Base-by-base conservation (phyloP, 2,888 invertebrate genomes). In the Bimastos eiseni region DNA sequence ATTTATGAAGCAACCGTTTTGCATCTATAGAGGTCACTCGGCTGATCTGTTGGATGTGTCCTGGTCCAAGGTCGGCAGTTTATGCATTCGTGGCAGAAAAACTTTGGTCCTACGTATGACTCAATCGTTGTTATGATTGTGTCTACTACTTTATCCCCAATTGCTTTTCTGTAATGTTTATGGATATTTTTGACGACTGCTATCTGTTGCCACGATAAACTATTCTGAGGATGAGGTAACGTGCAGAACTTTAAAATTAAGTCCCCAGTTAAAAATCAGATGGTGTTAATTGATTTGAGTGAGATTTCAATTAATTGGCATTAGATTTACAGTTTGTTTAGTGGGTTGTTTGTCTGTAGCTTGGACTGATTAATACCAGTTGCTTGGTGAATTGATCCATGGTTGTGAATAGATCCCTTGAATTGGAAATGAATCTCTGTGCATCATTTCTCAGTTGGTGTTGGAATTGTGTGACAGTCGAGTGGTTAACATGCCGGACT, bases 41-140 rank as follows among this genome's bases (percentile, higher is more conserved):
- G 98, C 99, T 1, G 99, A 99, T 95, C 96, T 99, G 6, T 96
- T 99, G 0, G 99, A 99, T 95, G 97, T 99, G 0, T 98, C 98
- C 15, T 99, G 99, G 99, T 99, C 99, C 0, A 99, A 99, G 94
- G 96, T 96, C 93, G 93, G 93, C 91, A 21, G 37, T 83, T 24
- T 89, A 21, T 11, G 8, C 30, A 70, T 70, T 70, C 11, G 11
- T 37, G 37, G 38, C 38, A 37, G 11, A 88, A 38, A n/a, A 30
- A 21, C 11, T 6, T 44, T 41, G 33, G 55, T 15, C 15, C 88
- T 88, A 34, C 38, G 11, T 88, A 11, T 30, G 0, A 30, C 24
- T 8, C 24, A 30, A 34, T 34, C 38, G n/a, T 33, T 89, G n/a
- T 33, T 89, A 37, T 6, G 30, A 55, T 17, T 17, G 70, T n/a